Percentiles rank a stretch among this genome's conserved stretches.
Evolutionary conservation across 2,888 invertebrate genomes (phyloP).

Genomic region (Tenthredo livida): DNA sequence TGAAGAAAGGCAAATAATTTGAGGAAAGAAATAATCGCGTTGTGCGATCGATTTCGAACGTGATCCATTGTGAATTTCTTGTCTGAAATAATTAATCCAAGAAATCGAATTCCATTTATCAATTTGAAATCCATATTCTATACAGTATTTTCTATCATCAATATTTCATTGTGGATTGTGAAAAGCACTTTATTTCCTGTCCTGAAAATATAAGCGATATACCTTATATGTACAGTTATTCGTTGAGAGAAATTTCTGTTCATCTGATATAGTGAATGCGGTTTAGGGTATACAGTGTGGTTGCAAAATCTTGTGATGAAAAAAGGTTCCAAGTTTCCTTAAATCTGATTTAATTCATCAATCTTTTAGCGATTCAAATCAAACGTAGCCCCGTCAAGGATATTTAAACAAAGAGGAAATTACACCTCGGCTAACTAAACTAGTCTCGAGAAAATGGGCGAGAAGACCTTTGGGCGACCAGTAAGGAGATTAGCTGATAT

Average conservation of each 20-base stretch:
- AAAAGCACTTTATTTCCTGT: not conserved
- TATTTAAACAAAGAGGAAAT: slow-evolving; percentile 27
- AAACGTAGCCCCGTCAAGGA: not conserved
- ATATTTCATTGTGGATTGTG: not conserved
- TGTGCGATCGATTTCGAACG: not conserved
- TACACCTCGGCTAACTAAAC: not conserved
- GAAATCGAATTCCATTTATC: not conserved
- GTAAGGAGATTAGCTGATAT: slow-evolving; percentile 48
- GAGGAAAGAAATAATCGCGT: not conserved
- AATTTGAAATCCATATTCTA: not conserved
- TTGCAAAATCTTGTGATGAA: not conserved
- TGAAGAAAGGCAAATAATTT: not conserved
- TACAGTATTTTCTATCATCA: not conserved
- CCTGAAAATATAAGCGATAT: not conserved
- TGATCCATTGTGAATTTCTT: not conserved
- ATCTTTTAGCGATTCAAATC: not conserved
- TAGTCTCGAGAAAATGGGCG: slow-evolving; percentile 31
- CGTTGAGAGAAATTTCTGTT: not conserved
- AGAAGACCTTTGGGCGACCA: not conserved
- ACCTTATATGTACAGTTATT: not conserved
- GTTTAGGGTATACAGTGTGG: not conserved
- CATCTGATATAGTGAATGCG: not conserved
- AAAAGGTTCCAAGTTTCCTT: not conserved
- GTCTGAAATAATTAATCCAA: not conserved
- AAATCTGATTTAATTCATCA: not conserved